Conservation (phyloP, 2,888 invertebrate genomes). For the Erannis defoliaria region DNA sequence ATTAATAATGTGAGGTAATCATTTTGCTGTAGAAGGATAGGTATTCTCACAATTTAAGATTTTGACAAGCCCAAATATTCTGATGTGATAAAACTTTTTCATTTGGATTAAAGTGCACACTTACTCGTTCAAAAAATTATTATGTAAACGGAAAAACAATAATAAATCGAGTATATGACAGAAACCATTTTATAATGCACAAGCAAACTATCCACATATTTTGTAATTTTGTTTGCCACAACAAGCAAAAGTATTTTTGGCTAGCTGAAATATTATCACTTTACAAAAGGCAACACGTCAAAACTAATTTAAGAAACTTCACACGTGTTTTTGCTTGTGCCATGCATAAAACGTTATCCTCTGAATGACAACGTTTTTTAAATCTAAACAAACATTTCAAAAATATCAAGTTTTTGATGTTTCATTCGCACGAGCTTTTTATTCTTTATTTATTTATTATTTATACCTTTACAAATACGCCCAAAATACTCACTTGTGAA, state of each 20-base stretch:
- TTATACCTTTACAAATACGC: neutral
- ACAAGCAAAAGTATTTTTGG: neutral
- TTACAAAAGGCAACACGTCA: conserved; percentile 1
- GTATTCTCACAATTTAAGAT: no score
- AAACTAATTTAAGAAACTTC: conserved; percentile 19
- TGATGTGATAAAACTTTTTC: neutral
- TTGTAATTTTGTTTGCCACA: no score
- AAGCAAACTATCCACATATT: no score
- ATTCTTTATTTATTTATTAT: neutral
- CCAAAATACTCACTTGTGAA: conserved; percentile 81
- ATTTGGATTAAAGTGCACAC: no score
- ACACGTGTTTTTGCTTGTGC: conserved; percentile 2
- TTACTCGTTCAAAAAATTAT: no score
- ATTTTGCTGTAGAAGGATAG: no score
- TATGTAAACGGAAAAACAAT: no score
- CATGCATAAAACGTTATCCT: neutral
- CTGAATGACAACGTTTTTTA: conserved; percentile 19
- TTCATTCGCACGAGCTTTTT: conserved; percentile 8
- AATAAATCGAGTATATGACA: no score
- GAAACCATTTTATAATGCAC: no score
- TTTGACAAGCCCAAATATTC: neutral
- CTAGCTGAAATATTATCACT: neutral
- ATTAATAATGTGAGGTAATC: neutral
- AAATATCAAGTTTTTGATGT: conserved; percentile 26
- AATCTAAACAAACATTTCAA: conserved; percentile 11